phyloP scores from a whole-genome alignment of 2,797 vertebrate species.

The Lycodopsis pacificus region DNA sequence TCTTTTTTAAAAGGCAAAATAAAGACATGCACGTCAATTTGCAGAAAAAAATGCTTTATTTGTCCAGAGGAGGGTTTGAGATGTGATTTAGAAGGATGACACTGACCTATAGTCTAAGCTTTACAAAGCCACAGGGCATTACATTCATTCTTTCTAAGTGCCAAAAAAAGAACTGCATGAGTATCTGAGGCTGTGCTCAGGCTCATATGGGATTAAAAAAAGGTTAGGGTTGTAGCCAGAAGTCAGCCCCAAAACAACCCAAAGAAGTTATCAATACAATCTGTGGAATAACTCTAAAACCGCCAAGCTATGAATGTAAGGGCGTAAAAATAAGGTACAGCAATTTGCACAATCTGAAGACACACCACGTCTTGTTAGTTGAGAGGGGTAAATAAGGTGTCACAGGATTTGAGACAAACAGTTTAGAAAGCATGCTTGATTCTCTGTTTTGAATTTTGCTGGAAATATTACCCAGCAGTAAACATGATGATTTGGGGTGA shows the following conservation, averaged over 20 bases:
- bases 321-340: slow-evolving; percentile 9
- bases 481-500: slow-evolving; percentile 14
- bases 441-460: slow-evolving; percentile 2
- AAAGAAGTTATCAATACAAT: slow-evolving; percentile 38
- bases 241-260: slow-evolving; percentile 15
- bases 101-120: slow-evolving; percentile 49
- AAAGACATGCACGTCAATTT: slow-evolving; percentile 25
- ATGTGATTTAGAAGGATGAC: slow-evolving; percentile 46
- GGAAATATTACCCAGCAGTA: slow-evolving; percentile 13
- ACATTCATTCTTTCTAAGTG: slow-evolving; percentile 34
- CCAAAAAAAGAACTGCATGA: slow-evolving; percentile 10
- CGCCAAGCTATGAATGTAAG: slow-evolving; percentile 8
- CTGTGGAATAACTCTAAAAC: background rate
- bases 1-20: slow-evolving; percentile 34
- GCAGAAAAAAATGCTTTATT: slow-evolving; percentile 12
- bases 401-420: slow-evolving; percentile 21
- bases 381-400: slow-evolving; percentile 15
- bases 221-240: slow-evolving; percentile 36
- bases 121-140: slow-evolving; percentile 40
- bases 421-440: background rate
- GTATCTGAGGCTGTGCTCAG: slow-evolving; percentile 26
- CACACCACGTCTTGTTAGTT: slow-evolving; percentile 6
- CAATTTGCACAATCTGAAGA: slow-evolving; percentile 13
- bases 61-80: slow-evolving; percentile 30
- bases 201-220: slow-evolving; percentile 53